phyloP scores from a whole-genome alignment of 2,797 vertebrate species.

The Vespertilio murinus region DNA sequence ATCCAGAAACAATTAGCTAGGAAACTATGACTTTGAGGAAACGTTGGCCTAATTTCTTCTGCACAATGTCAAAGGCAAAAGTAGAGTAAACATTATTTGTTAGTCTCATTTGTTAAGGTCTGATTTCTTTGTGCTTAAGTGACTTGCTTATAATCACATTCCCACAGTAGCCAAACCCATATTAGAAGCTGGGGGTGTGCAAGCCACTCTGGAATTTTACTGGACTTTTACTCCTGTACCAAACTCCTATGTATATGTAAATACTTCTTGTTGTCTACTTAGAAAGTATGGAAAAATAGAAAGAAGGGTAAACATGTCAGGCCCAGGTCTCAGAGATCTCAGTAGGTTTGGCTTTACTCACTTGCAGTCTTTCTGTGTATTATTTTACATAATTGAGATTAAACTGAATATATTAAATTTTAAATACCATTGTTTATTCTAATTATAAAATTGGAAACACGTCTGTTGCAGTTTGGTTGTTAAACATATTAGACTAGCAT shows the following conservation, averaged over 20 bases:
- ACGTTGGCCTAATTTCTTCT: neutral
- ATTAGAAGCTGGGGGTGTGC: neutral
- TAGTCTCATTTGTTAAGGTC: neutral
- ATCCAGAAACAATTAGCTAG: neutral
- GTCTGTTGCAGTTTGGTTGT: neutral
- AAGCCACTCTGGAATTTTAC: neutral
- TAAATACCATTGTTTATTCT: neutral
- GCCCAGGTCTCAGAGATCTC: neutral
- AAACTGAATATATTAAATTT: neutral
- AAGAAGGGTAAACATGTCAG: no score
- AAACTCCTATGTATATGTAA: neutral
- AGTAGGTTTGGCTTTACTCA: neutral
- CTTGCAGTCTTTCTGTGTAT: neutral
- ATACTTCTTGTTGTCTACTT: neutral
- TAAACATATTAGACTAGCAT: neutral
- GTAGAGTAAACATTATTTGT: neutral
- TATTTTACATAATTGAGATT: neutral
- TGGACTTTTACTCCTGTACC: neutral
- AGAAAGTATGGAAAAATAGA: neutral
- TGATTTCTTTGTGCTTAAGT: neutral
- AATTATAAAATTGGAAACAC: neutral
- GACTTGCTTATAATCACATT: neutral
- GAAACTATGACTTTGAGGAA: neutral
- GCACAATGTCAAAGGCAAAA: neutral
- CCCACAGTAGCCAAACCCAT: neutral